Evolutionary conservation across 1,140 invertebrate genomes (phyloP).

Genomic region (Drosophila mojavensis): DNA sequence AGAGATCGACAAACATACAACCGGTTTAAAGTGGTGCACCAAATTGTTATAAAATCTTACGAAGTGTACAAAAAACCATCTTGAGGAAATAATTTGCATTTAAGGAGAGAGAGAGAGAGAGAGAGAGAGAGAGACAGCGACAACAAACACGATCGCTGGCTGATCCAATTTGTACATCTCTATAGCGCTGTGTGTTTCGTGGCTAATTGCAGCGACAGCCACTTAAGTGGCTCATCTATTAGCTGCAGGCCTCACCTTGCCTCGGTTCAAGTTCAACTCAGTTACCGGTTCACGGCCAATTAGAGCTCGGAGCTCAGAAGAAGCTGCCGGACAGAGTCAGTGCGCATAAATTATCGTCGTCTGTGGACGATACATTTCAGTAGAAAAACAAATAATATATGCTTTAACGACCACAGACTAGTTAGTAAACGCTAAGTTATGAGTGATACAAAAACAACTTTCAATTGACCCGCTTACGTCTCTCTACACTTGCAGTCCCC

Average conservation of each 20-base stretch:
- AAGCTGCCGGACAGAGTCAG: not conserved
- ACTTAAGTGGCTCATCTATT: constrained; percentile 47
- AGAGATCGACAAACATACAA: constrained; percentile 47
- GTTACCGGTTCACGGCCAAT: constrained; percentile 72
- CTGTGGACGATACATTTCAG: constrained; percentile 8
- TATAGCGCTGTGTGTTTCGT: constrained; percentile 17
- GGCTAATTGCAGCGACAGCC: constrained; percentile 63
- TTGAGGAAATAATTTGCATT: constrained; percentile 79
- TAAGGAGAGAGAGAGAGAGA: constrained; percentile 15
- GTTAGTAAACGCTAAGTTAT: constrained; percentile 26
- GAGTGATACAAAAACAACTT: not conserved
- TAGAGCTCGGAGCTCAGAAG: constrained; percentile 46
- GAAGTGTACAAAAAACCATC: constrained; percentile 50
- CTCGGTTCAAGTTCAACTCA: constrained; percentile 70
- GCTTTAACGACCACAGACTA: constrained; percentile 16
- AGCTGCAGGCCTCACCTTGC: constrained; percentile 34
- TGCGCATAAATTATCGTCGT: constrained; percentile 52
- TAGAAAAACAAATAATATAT: constrained; percentile 46
- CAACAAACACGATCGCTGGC: constrained; percentile 15
- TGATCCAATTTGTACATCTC: constrained; percentile 63
- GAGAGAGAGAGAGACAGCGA: constrained; percentile 6
- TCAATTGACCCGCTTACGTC: not conserved
- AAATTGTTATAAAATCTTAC: constrained; percentile 42
- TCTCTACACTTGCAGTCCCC: constrained; percentile 24
- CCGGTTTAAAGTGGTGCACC: constrained; percentile 64